Evolutionary conservation across 2,888 invertebrate genomes (phyloP).

Genomic region (Cybosia mesomella): DNA sequence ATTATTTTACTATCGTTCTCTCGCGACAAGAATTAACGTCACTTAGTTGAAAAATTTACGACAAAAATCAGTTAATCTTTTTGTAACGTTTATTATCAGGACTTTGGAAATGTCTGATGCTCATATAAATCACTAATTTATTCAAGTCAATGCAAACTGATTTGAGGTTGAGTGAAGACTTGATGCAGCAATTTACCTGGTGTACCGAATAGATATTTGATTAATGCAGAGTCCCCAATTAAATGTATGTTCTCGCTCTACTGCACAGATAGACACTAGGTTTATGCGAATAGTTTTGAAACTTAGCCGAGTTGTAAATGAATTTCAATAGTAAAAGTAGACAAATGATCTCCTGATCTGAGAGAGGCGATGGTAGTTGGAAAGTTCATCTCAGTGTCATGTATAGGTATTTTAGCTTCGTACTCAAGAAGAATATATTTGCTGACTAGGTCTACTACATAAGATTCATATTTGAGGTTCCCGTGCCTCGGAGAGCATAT

Average conservation of each 20-base stretch:
- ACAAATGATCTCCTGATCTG: neutral
- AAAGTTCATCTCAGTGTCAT: neutral
- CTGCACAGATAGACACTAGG: neutral
- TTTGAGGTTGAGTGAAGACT: constrained; percentile 35
- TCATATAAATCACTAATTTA: constrained; percentile 42
- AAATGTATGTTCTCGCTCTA: neutral
- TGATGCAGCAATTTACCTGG: constrained; percentile 36
- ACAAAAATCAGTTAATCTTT: constrained; percentile 25
- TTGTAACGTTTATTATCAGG: constrained; percentile 29
- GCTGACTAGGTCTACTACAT: neutral
- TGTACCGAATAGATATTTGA: constrained; percentile 34
- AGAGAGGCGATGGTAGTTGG: neutral
- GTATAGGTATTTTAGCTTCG: neutral
- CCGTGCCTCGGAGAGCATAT: too few relatives aligned
- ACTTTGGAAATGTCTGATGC: constrained; percentile 23
- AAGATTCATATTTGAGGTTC: neutral
- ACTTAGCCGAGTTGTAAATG: neutral
- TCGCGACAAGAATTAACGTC: constrained; percentile 21
- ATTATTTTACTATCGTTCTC: constrained; percentile 23
- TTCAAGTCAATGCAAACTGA: constrained; percentile 41
- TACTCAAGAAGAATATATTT: too few relatives aligned
- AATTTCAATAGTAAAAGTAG: neutral
- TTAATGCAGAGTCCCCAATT: constrained; percentile 17
- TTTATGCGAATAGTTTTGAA: neutral
- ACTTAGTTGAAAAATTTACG: constrained; percentile 38